Evolutionary conservation across 2,113 vertebrate genomes (phyloP).

Genomic region (Oryzias melastigma): DNA sequence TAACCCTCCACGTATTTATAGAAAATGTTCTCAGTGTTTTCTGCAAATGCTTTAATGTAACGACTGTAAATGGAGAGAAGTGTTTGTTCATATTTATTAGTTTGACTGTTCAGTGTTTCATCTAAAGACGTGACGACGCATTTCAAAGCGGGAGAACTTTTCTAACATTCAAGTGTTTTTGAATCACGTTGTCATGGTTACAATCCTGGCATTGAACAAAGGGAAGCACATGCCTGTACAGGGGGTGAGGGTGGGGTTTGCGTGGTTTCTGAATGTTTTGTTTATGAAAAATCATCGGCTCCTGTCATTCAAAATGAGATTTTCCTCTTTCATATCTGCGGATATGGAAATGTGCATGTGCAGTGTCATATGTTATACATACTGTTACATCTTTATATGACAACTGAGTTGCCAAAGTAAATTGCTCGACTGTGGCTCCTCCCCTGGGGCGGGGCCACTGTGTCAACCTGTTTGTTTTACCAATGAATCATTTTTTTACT

Average conservation of each 20-base stretch:
- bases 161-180: slow-evolving; percentile 7
- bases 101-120: slow-evolving; percentile 48
- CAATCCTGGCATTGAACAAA: slow-evolving; percentile 35
- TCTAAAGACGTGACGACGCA: slow-evolving; percentile 27
- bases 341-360: slow-evolving; percentile 58
- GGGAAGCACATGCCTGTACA: slow-evolving; percentile 35
- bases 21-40: slow-evolving; percentile 22
- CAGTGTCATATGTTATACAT: slow-evolving; percentile 67
- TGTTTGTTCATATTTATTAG: slow-evolving; percentile 71
- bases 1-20: slow-evolving; percentile 24
- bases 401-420: slow-evolving; percentile 44
- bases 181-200: slow-evolving; percentile 25
- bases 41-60: slow-evolving; percentile 9
- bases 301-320: slow-evolving; percentile 17
- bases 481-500: slow-evolving; percentile 6
- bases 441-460: not conserved
- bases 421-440: slow-evolving; percentile 3
- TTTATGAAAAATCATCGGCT: slow-evolving; percentile 24
- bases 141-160: not conserved
- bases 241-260: not conserved
- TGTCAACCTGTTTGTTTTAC: not conserved
- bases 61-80: slow-evolving; percentile 2
- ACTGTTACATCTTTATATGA: slow-evolving; percentile 43
- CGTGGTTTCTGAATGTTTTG: slow-evolving; percentile 14
- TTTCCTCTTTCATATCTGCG: slow-evolving; percentile 48